Base-by-base conservation (phyloP, 1,140 invertebrate genomes). In the Carcinoscorpius rotundicauda region DNA sequence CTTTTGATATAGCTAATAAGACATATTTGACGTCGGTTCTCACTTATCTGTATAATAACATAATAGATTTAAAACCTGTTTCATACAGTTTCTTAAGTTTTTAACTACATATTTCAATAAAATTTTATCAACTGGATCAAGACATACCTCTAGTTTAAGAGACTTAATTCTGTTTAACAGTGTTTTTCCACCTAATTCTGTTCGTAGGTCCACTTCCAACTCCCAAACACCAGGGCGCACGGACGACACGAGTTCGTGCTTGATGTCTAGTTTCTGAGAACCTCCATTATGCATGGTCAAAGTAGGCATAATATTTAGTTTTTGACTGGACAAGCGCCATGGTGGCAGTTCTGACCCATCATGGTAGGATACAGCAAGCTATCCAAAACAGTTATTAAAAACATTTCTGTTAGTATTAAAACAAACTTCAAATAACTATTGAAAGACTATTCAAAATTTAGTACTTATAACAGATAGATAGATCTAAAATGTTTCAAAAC, bases 361-460 rank as follows among this genome's bases (percentile, higher is more conserved):
- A 69, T 89, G 85, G 73, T 85, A 88, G 3, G 87, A 88, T 3
- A 87, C 84, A 0, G 85, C 83, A 10, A 91, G 69, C 78, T 89
- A 71, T 11, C 3, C 49, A 66, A 63, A 29, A 29, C 29, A 29
- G 29, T 29, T 29, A 29, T 29, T 29, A 29, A 29, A 29, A 29
- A 29, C 29, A 29, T 29, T 29, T 29, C 29, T 29, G 29, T 29
- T 29, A 29, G 29, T 29, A 29, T 29, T 29, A 29, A 29, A 29
- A 29, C 29, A 55, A 68, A 29, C 29, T 29, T 29, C 29, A 29
- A 29, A 29, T 29, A 29, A 29, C 29, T 29, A 29, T 29, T 29
- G 29, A 29, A 29, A 29, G 29, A 29, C 29, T 29, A 29, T 29
- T 29, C 29, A 29, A 29, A 29, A 29, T 29, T 1, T 29, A 29